Evolutionary conservation across 2,113 vertebrate species (phyloP).

Genomic region (Nothocercus julius): DNA sequence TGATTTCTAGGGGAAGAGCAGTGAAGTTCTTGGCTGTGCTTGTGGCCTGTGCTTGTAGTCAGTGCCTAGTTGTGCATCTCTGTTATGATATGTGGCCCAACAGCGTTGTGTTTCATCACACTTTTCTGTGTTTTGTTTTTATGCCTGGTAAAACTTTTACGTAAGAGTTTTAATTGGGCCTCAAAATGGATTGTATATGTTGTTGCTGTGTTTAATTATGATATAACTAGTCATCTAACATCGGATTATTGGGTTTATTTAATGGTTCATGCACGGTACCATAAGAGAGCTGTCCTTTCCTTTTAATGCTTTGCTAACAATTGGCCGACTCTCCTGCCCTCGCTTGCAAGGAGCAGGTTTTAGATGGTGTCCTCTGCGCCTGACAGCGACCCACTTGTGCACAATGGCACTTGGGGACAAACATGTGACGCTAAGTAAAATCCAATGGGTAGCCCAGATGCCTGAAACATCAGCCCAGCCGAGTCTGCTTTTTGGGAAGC

Average conservation of each 20-base stretch:
- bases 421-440: rapidly evolving
- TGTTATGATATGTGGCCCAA: not conserved
- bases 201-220: not conserved
- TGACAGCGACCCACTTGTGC: rapidly evolving
- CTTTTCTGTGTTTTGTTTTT: not conserved
- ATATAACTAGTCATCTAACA: not conserved
- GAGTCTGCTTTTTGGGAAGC: not conserved
- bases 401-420: rapidly evolving
- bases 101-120: not conserved
- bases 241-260: not conserved
- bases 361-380: not conserved
- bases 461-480: not conserved
- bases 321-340: not conserved
- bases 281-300: not conserved
- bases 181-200: not conserved
- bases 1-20: not conserved
- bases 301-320: not conserved
- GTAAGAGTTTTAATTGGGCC: not conserved
- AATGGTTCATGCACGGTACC: not conserved
- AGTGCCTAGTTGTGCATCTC: not conserved
- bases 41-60: not conserved
- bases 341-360: not conserved
- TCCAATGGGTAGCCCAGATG: rapidly evolving
- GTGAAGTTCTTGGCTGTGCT: not conserved
- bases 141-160: not conserved